These are phyloP conservation scores for Onychomys arenicola DNA, from an alignment of 2,797 vertebrate genomes.

Conservation along the genomic window DNA sequence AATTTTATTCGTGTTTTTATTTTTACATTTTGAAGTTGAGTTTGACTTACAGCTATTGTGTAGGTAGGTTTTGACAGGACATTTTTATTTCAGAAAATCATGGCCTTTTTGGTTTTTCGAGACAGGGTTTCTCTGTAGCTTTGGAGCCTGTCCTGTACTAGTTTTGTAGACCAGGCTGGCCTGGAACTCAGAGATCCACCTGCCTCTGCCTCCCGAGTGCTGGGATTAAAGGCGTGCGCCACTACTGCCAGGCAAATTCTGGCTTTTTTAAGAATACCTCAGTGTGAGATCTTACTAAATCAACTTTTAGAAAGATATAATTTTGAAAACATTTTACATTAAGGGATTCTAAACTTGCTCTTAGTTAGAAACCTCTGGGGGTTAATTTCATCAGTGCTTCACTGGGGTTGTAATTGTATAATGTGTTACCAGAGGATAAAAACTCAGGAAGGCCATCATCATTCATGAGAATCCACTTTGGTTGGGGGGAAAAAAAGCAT, in stretches of 20 bases:
- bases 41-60: background rate
- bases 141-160: no score
- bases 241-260: no score
- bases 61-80: background rate
- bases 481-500: background rate
- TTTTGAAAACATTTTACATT: background rate
- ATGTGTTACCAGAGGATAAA: constrained; percentile 5
- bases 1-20: background rate
- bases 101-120: background rate
- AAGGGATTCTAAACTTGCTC: background rate
- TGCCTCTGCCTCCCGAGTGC: no score
- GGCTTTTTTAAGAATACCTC: background rate
- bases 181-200: no score
- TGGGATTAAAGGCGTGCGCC: no score
- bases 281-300: background rate
- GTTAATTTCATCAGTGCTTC: constrained; percentile 36
- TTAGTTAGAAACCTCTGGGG: constrained; percentile 39
- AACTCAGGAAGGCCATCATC: background rate
- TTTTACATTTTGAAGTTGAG: background rate
- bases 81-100: constrained; percentile 7
- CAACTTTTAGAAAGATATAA: constrained; percentile 30
- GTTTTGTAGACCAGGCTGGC: no score
- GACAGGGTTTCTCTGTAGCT: no score
- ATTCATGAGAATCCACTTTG: background rate
- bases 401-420: background rate